Evolutionary conservation across 2,888 invertebrate species (phyloP).

Genomic region (Boloria euphrosyne): DNA sequence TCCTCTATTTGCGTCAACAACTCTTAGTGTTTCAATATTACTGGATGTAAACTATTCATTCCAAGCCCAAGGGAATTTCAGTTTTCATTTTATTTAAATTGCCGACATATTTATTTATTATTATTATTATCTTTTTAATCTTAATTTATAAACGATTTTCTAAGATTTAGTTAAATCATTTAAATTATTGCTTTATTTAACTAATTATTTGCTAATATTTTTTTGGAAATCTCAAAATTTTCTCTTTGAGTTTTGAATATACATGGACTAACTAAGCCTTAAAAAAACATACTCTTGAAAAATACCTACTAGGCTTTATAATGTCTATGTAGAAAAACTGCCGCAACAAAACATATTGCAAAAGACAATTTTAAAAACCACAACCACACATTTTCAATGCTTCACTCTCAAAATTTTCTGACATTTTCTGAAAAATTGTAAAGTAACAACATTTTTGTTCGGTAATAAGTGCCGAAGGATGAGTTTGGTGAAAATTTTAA

Average conservation of each 20-base stretch:
- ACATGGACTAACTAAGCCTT: no score
- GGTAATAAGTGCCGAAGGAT: slow-evolving; percentile 33
- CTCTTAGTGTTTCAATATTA: slow-evolving; percentile 22
- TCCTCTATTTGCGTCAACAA: slow-evolving; percentile 6
- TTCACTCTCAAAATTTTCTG: slow-evolving; percentile 6
- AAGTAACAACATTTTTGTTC: slow-evolving; percentile 31
- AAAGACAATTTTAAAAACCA: slow-evolving; percentile 5
- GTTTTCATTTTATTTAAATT: slow-evolving; percentile 14
- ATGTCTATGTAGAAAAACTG: no score
- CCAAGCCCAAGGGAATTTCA: slow-evolving; percentile 12
- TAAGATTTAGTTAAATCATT: no score
- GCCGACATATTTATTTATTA: slow-evolving; percentile 10
- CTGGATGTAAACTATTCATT: slow-evolving; percentile 13
- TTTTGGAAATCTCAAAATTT: no score
- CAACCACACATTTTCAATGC: slow-evolving; percentile 12
- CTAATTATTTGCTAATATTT: no score
- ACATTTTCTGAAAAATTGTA: slow-evolving; percentile 26
- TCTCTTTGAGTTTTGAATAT: no score
- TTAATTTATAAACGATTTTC: background rate
- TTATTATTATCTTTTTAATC: slow-evolving; percentile 3
- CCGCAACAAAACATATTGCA: background rate
- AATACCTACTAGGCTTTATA: no score
- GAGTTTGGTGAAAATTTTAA: slow-evolving; percentile 39
- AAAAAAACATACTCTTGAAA: no score
- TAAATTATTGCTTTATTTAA: no score